Base-by-base conservation (phyloP, 2,888 invertebrate species). In the Drosophila anomalata region DNA sequence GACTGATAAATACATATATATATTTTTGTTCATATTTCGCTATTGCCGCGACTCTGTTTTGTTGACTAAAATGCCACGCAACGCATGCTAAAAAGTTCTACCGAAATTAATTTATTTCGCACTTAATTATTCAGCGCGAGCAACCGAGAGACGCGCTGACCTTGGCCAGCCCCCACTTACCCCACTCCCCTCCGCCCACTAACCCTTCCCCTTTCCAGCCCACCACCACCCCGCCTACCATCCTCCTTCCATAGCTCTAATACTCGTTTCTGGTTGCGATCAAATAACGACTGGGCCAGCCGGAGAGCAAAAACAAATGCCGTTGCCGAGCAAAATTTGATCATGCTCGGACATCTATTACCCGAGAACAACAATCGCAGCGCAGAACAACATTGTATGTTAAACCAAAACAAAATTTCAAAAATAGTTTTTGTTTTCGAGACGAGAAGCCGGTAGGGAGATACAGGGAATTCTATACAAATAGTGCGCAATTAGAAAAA, bases 21-120 rank as follows among this genome's bases (percentile, higher is more conserved):
- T 6, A 33, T 36, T 36, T 36, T 33, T 50, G 50, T 56, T 68
- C 29, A 68, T 56, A 56, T 56, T 48, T 67, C 39, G 29, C 46
- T 55, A 54, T 42, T 42, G 42, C 20, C 12, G 36, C 8, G 41
- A 31, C 46, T 42, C 20, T 44, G 26, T 39, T 20, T 22, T 36
- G 47, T 68, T 70, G 66, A 66, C 81, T 68, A 54, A 83, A 70
- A 69, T 73, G 69, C 69, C 56, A 46, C 52, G 51, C 62, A 46
- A 69, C 71, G 63, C 85, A 76, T 78, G 78, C 76, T 73, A 75
- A 84, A 79, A 82, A 78, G 82, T 83, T 83, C 82, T 83, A 73
- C 75, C 71, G 67, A 73, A 75, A 73, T 83, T 77, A 68, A 87
- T 87, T 84, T 81, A 79, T 81, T 87, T 87, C 85, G 77, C 87